These are phyloP conservation scores for Parapsyche elsis DNA, from an alignment of 1,140 invertebrate genomes.

Conservation along the genomic window DNA sequence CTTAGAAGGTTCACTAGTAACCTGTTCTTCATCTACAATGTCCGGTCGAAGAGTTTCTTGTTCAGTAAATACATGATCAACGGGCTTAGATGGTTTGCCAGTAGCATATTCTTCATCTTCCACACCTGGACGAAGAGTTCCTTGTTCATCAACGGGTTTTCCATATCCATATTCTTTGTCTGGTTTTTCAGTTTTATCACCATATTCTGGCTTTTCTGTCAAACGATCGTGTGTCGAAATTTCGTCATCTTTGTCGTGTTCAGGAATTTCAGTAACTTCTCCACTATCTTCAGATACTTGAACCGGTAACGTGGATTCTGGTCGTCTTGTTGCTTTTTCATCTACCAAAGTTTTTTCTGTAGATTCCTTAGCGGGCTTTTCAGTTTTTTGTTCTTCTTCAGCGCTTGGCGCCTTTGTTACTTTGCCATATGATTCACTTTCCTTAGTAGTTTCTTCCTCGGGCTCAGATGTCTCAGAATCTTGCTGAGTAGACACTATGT, in stretches of 20 bases:
- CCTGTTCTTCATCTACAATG: slow-evolving; percentile 16
- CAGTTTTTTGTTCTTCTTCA: slow-evolving; percentile 31
- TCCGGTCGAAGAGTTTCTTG: slow-evolving; percentile 7
- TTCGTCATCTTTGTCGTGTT: slow-evolving; percentile 16
- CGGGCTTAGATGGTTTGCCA: neutral
- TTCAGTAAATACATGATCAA: slow-evolving; percentile 7
- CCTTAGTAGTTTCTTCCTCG: slow-evolving; percentile 10
- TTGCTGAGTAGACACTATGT: neutral
- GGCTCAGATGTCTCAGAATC: slow-evolving; percentile 2
- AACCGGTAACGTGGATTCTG: neutral
- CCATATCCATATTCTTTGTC: neutral
- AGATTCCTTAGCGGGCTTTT: neutral
- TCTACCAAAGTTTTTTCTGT: too few species aligned
- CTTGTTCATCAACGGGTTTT: slow-evolving; percentile 30
- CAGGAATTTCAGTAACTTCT: slow-evolving; percentile 16
- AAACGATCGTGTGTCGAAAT: slow-evolving; percentile 12
- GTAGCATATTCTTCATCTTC: slow-evolving; percentile 23
- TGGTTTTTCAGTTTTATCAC: slow-evolving; percentile 2
- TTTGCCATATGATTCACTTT: neutral
- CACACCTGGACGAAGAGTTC: neutral
- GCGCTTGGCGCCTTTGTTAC: neutral
- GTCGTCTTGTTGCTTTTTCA: slow-evolving; percentile 24
- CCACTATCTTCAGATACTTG: neutral
- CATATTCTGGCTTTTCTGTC: neutral
- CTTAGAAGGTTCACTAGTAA: slow-evolving; percentile 11